Evolutionary conservation across 2,113 vertebrate genomes (phyloP).

Genomic region (Bubo bubo): DNA sequence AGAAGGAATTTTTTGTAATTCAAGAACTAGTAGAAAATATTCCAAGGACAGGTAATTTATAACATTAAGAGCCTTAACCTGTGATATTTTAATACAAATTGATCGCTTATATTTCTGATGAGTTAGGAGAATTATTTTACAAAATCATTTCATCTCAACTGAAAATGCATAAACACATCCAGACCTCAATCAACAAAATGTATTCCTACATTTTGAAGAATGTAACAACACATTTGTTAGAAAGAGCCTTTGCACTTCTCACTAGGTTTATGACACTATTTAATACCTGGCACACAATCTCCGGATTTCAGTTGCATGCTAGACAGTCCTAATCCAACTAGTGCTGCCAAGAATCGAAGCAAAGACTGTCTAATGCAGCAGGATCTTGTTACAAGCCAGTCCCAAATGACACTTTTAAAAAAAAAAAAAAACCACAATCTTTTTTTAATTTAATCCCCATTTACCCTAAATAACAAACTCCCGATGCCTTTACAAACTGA

Average conservation of each 20-base stretch:
- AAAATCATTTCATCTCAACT: slow-evolving; percentile 34
- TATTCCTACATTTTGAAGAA: slow-evolving; percentile 8
- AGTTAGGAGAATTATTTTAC: not conserved
- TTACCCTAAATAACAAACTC: slow-evolving; percentile 65
- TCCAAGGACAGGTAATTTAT: not conserved
- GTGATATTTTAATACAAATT: slow-evolving; percentile 29
- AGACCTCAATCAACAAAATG: slow-evolving; percentile 23
- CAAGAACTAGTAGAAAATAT: not conserved
- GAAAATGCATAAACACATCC: slow-evolving; percentile 3
- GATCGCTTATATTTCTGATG: slow-evolving; percentile 14
- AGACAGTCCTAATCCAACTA: slow-evolving; percentile 48
- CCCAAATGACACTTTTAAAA: slow-evolving; percentile 42
- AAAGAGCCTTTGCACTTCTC: not conserved
- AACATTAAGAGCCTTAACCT: not conserved
- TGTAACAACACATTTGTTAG: not conserved
- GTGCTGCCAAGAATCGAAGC: slow-evolving; percentile 32
- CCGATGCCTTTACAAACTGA: slow-evolving; percentile 48
- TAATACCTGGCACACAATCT: slow-evolving; percentile 19
- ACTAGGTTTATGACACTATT: not conserved
- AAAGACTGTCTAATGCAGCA: slow-evolving; percentile 57
- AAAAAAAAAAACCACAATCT: slow-evolving; percentile 1
- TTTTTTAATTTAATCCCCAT: slow-evolving; percentile 59
- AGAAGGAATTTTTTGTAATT: not conserved
- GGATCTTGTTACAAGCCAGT: slow-evolving; percentile 52
- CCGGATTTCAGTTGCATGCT: not conserved